A percentile compares a stretch with the other conserved stretches of the same genome.
These are phyloP conservation scores for Athalia rosae DNA, from an alignment of 2,888 invertebrate genomes.

Conservation along the genomic window DNA sequence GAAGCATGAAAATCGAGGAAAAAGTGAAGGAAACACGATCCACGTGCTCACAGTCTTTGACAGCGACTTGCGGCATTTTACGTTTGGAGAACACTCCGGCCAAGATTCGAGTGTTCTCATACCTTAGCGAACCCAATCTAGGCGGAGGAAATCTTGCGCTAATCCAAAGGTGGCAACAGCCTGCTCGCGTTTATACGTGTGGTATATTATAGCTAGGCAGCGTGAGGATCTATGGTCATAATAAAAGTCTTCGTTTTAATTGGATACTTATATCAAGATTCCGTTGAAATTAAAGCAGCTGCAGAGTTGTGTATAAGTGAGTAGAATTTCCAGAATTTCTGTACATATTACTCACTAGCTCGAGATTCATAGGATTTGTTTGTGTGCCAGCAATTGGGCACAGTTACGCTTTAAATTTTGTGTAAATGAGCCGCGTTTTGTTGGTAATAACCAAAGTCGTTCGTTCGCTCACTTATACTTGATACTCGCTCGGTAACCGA, in stretches of 20 bases:
- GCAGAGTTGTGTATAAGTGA: background rate
- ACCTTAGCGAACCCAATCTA: no score
- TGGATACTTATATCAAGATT: slow-evolving; percentile 25
- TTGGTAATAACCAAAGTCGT: slow-evolving; percentile 8
- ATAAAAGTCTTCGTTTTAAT: slow-evolving; percentile 25
- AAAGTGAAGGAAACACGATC: no score
- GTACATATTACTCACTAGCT: background rate
- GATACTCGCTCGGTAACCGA: background rate
- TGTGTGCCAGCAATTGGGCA: slow-evolving; percentile 28
- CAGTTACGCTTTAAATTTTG: slow-evolving; percentile 28
- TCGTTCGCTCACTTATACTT: no score
- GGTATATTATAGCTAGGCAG: background rate
- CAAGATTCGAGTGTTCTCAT: no score
- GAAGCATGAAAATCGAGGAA: no score
- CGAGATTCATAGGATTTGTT: slow-evolving; percentile 7
- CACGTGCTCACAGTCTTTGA: no score
- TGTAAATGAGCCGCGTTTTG: slow-evolving; percentile 11
- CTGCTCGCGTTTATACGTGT: background rate
- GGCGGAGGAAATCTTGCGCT: background rate
- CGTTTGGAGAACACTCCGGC: no score
- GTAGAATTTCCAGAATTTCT: background rate
- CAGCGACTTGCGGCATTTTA: no score
- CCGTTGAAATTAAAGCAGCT: background rate
- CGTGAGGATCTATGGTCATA: slow-evolving; percentile 11
- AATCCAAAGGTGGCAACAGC: slow-evolving; percentile 11